These are phyloP conservation scores for Meloidogyne hapla DNA, from an alignment of 1,140 invertebrate species.

Conservation along the genomic window DNA sequence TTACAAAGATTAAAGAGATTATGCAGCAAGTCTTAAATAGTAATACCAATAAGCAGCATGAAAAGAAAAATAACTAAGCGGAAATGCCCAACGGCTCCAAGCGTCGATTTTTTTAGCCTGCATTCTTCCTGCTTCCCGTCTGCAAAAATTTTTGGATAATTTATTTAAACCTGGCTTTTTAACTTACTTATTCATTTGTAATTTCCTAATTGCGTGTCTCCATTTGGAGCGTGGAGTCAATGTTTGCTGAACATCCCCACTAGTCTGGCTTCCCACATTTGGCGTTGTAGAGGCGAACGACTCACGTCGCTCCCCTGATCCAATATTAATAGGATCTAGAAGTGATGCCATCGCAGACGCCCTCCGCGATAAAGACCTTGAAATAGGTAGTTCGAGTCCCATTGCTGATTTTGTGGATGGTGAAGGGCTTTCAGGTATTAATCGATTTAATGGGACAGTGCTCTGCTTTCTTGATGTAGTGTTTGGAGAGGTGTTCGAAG, in stretches of 20 bases:
- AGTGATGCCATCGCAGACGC: conserved; percentile 21
- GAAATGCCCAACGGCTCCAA: conserved; percentile 51
- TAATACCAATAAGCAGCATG: conserved; percentile 53
- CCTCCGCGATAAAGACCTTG: conserved; percentile 6
- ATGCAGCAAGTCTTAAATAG: conserved; percentile 37
- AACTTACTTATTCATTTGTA: conserved; percentile 53
- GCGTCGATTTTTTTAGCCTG: conserved; percentile 55
- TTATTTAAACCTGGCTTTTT: background rate
- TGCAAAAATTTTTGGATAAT: conserved; percentile 36
- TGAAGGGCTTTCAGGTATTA: background rate
- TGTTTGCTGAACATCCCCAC: background rate
- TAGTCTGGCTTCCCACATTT: background rate
- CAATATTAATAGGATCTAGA: conserved; percentile 23
- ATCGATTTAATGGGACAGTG: background rate
- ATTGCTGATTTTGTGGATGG: background rate
- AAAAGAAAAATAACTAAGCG: conserved; percentile 47
- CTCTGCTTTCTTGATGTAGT: background rate
- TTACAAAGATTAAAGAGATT: background rate
- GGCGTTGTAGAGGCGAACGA: background rate
- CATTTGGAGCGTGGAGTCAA: conserved; percentile 35
- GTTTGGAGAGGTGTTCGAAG: background rate
- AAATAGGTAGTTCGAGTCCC: background rate
- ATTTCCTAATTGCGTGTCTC: conserved; percentile 43
- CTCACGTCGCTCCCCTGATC: background rate
- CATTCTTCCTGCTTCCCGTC: conserved; percentile 39